Evolutionary conservation across 1,140 invertebrate genomes (phyloP), one percentile per base, ranked within the genome.

Genomic region (Dendrolimus punctatus): DNA sequence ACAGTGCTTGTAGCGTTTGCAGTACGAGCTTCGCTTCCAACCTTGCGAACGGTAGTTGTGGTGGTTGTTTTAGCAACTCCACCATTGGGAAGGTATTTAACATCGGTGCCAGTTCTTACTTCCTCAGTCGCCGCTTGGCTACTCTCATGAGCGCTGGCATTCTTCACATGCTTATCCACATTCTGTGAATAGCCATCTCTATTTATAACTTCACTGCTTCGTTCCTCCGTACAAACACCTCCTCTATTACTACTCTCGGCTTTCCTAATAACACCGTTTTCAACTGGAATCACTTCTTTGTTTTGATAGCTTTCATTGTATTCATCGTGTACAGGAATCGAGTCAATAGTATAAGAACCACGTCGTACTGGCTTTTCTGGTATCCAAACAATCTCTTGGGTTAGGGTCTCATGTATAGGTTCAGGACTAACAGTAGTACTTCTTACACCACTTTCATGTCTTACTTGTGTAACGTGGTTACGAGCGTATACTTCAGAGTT

Each of bases 301-400:
- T 74, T 67, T 49, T 77, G 60, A 51, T 76, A 86, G 49, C 66
- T 58, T 66, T 86, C 83, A 49, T 66, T 55, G 51, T 71, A 78
- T 39, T 66, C 66, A 37, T 67, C 66, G 3, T 66, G 74, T 47
- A 78, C 73, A 42, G 68, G 57, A 56, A 68, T 84, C 23, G 23
- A 23, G 23, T 84, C 83, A 10, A 86, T 84, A 0, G 83, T 86
- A 49, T 86, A 86, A 1, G 83, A 86, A 8, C 76, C 80, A 5
- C 83, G 73, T 6, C 83, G 76, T 6, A 66, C 53, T 6, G 62
- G 56, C 46, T 80, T 64, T 51, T 86, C 79, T 4, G 83, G 80
- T 8, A 86, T 60, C 83, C 83, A 86, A 42, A 86, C 80, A 8
- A 86, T 76, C 48, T 86, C 83, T 62, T 80, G 80, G 1, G 71